A percentile compares a stretch with the other conserved stretches of the same genome.
Conservation (phyloP, 2,888 invertebrate species). For the Polymixis lichenea region DNA sequence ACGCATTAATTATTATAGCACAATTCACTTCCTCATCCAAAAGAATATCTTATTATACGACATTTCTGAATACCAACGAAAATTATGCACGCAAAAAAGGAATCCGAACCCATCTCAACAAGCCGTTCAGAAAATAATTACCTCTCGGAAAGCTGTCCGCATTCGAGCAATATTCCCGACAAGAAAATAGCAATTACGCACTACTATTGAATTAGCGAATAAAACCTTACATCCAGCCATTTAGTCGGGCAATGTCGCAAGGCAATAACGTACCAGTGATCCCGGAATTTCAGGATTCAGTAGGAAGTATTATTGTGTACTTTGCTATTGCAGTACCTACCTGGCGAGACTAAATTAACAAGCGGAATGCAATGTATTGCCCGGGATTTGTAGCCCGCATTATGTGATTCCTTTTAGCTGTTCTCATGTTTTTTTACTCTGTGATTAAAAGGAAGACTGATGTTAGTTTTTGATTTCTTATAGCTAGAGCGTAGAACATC, state of each 20-base stretch:
- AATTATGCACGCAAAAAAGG: constrained; percentile 29
- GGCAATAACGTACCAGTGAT: constrained; percentile 84
- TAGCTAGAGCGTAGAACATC: background rate
- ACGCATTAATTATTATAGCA: constrained; percentile 26
- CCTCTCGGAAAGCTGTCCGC: constrained; percentile 39
- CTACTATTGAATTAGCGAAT: constrained; percentile 79
- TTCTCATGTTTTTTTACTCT: constrained; percentile 20
- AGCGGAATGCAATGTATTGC: constrained; percentile 80
- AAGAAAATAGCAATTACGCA: constrained; percentile 74
- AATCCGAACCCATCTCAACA: constrained; percentile 35
- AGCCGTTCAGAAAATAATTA: constrained; percentile 58
- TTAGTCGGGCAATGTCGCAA: constrained; percentile 69
- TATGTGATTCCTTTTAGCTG: constrained; percentile 54
- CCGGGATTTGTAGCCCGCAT: constrained; percentile 74
- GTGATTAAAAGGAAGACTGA: constrained; percentile 10
- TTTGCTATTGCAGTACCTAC: constrained; percentile 75
- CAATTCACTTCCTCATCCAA: constrained; percentile 8
- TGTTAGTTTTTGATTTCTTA: background rate
- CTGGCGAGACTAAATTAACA: constrained; percentile 79
- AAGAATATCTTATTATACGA: constrained; percentile 19
- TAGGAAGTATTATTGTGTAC: constrained; percentile 77
- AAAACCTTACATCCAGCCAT: constrained; percentile 74
- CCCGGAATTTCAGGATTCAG: constrained; percentile 76
- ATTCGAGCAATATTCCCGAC: constrained; percentile 52
- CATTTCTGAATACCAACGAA: constrained; percentile 26